Percentiles rank a stretch among this genome's conserved stretches.
Evolutionary conservation across 2,888 invertebrate genomes (phyloP).

Genomic region (Calliphora vomitoria): DNA sequence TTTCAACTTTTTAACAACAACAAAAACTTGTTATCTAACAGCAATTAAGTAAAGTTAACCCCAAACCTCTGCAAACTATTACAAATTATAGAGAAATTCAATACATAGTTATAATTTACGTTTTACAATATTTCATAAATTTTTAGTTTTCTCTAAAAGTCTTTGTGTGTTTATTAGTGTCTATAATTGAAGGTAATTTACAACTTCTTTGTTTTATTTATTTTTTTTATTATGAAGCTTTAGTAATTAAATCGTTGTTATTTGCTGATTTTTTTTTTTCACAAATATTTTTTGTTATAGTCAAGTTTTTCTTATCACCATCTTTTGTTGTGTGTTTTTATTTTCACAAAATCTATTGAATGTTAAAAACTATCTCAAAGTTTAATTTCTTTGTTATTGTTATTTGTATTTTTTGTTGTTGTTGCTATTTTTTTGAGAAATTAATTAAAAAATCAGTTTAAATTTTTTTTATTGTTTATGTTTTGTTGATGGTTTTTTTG

Average conservation of each 20-base stretch:
- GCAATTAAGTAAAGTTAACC: no score
- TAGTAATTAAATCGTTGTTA: conserved; percentile 24
- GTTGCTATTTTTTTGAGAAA: conserved; percentile 19
- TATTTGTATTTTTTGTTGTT: background rate
- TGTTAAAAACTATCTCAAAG: conserved; percentile 50
- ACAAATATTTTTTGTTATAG: no score
- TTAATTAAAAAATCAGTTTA: conserved; percentile 62
- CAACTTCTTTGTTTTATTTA: conserved; percentile 28
- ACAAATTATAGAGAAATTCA: no score
- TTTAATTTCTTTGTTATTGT: conserved; percentile 48
- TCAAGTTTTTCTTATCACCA: conserved; percentile 48
- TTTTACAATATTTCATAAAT: no score
- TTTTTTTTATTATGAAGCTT: background rate
- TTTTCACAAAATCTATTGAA: conserved; percentile 36
- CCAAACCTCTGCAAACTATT: no score
- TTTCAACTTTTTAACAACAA: no score
- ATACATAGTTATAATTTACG: background rate
- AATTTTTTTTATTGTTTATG: no score
- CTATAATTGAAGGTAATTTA: conserved; percentile 2
- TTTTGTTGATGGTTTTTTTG: conserved; percentile 14
- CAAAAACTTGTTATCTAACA: no score
- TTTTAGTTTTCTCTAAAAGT: background rate
- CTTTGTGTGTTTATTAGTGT: background rate
- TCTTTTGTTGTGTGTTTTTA: conserved; percentile 9
- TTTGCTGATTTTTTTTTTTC: background rate